phyloP scores from a whole-genome alignment of 2,113 vertebrate species.

The Pan paniscus region DNA sequence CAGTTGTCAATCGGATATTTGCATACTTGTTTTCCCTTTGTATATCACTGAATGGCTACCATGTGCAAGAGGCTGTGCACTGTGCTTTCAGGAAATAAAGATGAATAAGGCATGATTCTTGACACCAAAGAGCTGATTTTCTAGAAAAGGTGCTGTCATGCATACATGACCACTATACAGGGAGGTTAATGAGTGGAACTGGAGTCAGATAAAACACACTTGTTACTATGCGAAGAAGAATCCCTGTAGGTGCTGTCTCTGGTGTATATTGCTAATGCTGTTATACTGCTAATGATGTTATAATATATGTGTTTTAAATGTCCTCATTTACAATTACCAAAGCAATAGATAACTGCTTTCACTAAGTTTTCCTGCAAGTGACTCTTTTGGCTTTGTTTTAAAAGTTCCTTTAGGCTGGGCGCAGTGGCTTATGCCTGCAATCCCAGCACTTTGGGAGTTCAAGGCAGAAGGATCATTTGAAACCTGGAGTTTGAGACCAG shows the following conservation, averaged over 20 bases:
- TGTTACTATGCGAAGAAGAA: background rate
- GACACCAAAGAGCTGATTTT: background rate
- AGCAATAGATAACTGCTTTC: background rate
- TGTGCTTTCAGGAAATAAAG: background rate
- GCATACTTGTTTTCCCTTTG: conserved; percentile 25
- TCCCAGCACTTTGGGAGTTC: too few relatives aligned
- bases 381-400: background rate
- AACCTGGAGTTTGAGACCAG: too few relatives aligned
- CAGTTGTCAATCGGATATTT: background rate
- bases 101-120: background rate
- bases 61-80: background rate
- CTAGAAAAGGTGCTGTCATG: background rate
- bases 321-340: background rate
- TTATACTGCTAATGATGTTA: background rate
- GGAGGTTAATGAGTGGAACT: background rate
- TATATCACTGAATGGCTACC: conserved; percentile 6
- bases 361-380: background rate
- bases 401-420: background rate
- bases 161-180: background rate
- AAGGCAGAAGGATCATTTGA: too few relatives aligned
- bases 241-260: background rate
- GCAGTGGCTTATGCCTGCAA: too few relatives aligned
- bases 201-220: background rate
- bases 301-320: background rate
- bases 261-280: background rate